Base-by-base conservation (phyloP, 1,140 invertebrate species). In the Cydia amplana region DNA sequence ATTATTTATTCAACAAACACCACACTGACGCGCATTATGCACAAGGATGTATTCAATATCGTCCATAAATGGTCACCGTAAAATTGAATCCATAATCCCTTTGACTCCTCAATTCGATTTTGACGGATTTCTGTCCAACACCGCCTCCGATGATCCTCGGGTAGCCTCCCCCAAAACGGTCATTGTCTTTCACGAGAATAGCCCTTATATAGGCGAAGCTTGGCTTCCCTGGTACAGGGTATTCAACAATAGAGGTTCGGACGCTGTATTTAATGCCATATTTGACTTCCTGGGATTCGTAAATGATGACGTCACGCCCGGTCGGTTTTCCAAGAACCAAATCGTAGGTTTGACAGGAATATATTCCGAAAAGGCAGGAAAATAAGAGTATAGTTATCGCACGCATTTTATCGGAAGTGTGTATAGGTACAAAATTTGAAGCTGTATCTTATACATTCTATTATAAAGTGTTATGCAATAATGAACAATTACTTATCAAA, bases 121-220 rank as follows among this genome's bases (percentile, higher is more conserved):
- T 91, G 10, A 87, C 91, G 75, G 90, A 90, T 23, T 85, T 83
- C 40, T 89, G 89, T 12, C 90, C 90, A 5, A 93, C 78, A 2
- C 93, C 93, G 0, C 93, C 93, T 5, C 85, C 79, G 2, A 83
- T 81, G 25, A 94, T 84, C 0, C 82, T 90, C 0, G 92, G 91
- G 51, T 90, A 93, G 4, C 95, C 95, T 0, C 95, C 95, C 7
- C 95, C 95, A 60, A 95, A 93, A 1, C 74, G 84, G 4, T 93
- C 89, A 49, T 94, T 90, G 75, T 95, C 95, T 51, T 94, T 92
- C 5, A 94, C 87, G 51, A 91, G 89, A 1, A 95, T 88, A 60
- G 93, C 87, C 5, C 78, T 86, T 1, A 92, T 93, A 55, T 82
- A 86, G 1, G 91, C 90, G 74, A 85, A 91, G 78, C 90, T 91